These are phyloP conservation scores for Gandaritis pyraliata DNA, from an alignment of 2,888 invertebrate species.

Conservation along the genomic window DNA sequence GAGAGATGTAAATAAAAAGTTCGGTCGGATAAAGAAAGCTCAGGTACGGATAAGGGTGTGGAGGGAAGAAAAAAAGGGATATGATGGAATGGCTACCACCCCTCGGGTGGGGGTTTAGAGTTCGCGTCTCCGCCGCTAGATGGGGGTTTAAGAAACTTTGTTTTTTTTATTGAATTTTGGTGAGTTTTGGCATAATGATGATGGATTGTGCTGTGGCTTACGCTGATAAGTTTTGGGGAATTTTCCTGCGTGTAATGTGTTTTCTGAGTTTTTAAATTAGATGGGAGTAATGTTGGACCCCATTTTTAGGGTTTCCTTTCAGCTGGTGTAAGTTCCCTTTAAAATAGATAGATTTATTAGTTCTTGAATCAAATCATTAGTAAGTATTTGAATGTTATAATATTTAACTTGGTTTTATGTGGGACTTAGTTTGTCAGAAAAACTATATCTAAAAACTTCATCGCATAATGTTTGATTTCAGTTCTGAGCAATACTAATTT, in stretches of 20 bases:
- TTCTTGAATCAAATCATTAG: slow-evolving; percentile 39
- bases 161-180: slow-evolving; percentile 82
- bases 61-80: slow-evolving; percentile 82
- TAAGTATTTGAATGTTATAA: too few species aligned
- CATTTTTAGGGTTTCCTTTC: slow-evolving; percentile 42
- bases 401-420: slow-evolving; percentile 37
- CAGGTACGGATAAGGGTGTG: slow-evolving; percentile 84
- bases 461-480: too few species aligned
- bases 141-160: slow-evolving; percentile 73
- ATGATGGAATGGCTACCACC: slow-evolving; percentile 75
- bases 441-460: too few species aligned
- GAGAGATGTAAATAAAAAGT: slow-evolving; percentile 77
- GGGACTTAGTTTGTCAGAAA: too few species aligned
- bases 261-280: slow-evolving; percentile 74
- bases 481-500: too few species aligned
- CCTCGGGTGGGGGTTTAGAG: slow-evolving; percentile 61
- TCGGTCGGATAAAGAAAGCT: slow-evolving; percentile 82
- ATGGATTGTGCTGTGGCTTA: slow-evolving; percentile 80
- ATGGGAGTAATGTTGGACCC: slow-evolving; percentile 57
- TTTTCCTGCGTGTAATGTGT: slow-evolving; percentile 74
- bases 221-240: slow-evolving; percentile 78
- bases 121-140: slow-evolving; percentile 75
- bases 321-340: too few species aligned
- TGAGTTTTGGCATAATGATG: slow-evolving; percentile 82
- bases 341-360: slow-evolving; percentile 52